Evolutionary conservation across 1,140 invertebrate genomes (phyloP).

Genomic region (Chionoecetes opilio): DNA sequence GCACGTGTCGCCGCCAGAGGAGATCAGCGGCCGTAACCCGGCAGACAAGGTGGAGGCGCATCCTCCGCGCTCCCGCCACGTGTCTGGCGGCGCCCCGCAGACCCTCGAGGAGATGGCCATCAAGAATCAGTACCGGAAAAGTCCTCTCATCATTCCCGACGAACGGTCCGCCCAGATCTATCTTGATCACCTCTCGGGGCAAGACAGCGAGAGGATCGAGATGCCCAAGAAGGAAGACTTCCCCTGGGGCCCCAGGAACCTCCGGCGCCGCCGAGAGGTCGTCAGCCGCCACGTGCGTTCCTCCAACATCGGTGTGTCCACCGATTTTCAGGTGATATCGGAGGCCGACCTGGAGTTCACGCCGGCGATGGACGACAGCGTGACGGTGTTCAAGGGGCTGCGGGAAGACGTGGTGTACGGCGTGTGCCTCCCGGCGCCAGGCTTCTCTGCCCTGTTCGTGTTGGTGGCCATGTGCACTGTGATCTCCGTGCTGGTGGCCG

Average conservation of each 20-base stretch:
- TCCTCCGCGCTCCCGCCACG: slow-evolving; percentile 30
- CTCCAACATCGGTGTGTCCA: slow-evolving; percentile 93
- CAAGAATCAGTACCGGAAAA: slow-evolving; percentile 43
- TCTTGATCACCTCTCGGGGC: slow-evolving; percentile 45
- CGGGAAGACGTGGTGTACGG: slow-evolving; percentile 93
- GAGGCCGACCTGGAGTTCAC: slow-evolving; percentile 96
- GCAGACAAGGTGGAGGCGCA: neutral
- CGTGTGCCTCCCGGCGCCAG: slow-evolving; percentile 94
- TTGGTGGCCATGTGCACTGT: slow-evolving; percentile 93
- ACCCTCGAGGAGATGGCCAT: slow-evolving; percentile 46
- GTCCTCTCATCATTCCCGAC: slow-evolving; percentile 74
- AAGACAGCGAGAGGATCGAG: slow-evolving; percentile 69
- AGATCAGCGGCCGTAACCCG: neutral
- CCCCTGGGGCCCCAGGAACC: slow-evolving; percentile 80
- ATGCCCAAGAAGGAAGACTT: slow-evolving; percentile 77
- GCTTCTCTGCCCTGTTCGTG: slow-evolving; percentile 94
- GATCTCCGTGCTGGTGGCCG: slow-evolving; percentile 85
- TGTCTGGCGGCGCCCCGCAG: neutral
- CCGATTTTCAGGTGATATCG: slow-evolving; percentile 95
- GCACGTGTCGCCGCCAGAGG: slow-evolving; percentile 55
- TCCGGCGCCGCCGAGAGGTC: slow-evolving; percentile 86
- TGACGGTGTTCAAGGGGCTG: slow-evolving; percentile 91
- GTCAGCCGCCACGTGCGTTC: slow-evolving; percentile 89
- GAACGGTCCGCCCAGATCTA: slow-evolving; percentile 71
- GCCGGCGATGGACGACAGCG: slow-evolving; percentile 87